phyloP scores from a whole-genome alignment of 2,113 vertebrate genomes.

The Gorsachius goisagi region DNA sequence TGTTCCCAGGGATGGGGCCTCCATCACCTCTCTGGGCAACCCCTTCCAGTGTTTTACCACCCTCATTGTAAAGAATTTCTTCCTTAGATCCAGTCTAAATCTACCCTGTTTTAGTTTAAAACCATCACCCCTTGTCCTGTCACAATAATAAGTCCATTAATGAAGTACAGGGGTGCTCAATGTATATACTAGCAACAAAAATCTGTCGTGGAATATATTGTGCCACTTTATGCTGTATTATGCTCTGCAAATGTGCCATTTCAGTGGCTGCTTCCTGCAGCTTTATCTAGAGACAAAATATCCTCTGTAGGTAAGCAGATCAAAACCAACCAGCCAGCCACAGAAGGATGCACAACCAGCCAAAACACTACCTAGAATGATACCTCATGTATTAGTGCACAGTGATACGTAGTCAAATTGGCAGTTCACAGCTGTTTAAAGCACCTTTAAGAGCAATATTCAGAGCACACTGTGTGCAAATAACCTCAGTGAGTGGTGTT shows the following conservation, averaged over 20 bases:
- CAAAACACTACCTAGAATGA: neutral
- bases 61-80: too few species aligned
- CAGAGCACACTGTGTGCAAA: neutral
- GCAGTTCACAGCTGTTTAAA: neutral
- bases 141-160: too few species aligned
- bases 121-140: too few species aligned
- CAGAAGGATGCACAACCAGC: neutral
- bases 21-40: too few species aligned
- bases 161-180: neutral
- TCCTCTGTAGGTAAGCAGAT: neutral
- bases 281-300: neutral
- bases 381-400: rapidly evolving
- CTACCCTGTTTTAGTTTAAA: too few species aligned
- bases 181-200: neutral
- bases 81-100: too few species aligned
- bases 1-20: too few species aligned
- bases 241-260: neutral
- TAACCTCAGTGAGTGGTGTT: neutral
- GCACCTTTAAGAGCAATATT: neutral
- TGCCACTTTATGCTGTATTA: neutral
- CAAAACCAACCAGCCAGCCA: neutral
- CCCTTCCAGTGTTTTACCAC: too few species aligned
- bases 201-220: neutral
- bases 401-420: neutral
- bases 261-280: neutral